These are phyloP conservation scores for Lophius americanus DNA, from an alignment of 2,797 vertebrate genomes.

Conservation along the genomic window DNA sequence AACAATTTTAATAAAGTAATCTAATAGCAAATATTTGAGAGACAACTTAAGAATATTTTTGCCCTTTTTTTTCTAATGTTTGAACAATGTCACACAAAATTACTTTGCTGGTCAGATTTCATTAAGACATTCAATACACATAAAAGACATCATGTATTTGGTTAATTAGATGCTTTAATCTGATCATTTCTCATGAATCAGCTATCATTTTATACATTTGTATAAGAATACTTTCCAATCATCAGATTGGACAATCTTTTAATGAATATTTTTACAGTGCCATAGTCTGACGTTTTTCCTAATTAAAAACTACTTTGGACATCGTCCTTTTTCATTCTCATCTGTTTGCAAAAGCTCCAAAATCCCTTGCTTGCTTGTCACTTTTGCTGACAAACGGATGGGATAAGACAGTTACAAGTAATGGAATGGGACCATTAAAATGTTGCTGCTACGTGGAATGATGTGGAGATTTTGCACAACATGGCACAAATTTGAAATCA, in stretches of 20 bases:
- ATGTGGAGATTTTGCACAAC: conserved; percentile 42
- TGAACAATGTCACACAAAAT: not conserved
- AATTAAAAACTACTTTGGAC: conserved; percentile 51
- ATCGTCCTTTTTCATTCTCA: conserved; percentile 5
- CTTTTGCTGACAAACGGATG: conserved; percentile 49
- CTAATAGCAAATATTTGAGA: no score
- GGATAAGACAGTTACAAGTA: conserved; percentile 53
- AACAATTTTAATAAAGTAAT: no score
- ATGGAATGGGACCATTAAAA: conserved; percentile 61
- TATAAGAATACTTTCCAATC: not conserved
- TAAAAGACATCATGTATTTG: not conserved
- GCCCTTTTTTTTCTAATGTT: not conserved
- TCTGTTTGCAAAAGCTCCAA: conserved; percentile 43
- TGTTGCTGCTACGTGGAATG: conserved; percentile 43
- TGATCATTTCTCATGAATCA: not conserved
- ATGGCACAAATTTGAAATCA: conserved; percentile 64
- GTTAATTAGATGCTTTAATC: not conserved
- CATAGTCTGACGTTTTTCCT: conserved; percentile 85
- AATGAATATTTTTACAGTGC: conserved; percentile 57
- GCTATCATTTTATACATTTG: not conserved
- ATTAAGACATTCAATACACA: not conserved
- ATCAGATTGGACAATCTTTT: not conserved
- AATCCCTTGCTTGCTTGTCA: conserved; percentile 26
- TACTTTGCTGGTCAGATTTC: not conserved
- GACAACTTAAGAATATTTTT: no score